Percentiles rank a stretch among this genome's conserved stretches.
Conservation (phyloP, 2,113 vertebrate species). For the Onychorhynchus coronatus region DNA sequence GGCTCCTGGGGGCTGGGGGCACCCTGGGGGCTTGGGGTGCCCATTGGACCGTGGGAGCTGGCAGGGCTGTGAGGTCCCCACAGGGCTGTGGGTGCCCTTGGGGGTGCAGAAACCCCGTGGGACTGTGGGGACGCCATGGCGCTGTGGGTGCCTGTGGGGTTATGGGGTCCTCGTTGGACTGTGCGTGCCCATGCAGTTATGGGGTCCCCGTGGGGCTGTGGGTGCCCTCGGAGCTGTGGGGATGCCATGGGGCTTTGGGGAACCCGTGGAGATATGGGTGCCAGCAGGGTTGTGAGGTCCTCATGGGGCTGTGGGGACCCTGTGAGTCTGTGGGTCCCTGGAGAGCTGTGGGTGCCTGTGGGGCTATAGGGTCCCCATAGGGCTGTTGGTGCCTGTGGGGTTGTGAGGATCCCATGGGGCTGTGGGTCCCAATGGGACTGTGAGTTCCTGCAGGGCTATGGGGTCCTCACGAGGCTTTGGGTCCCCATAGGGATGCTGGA, state of each 20-base stretch:
- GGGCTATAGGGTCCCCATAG: neutral
- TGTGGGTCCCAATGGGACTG: neutral
- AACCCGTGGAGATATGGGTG: neutral
- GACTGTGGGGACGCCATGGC: neutral
- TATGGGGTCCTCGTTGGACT: too few species aligned
- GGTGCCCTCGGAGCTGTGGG: neutral
- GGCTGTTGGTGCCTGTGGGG: neutral
- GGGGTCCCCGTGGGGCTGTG: neutral
- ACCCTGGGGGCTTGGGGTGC: neutral
- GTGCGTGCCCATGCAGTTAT: neutral
- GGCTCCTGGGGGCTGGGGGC: neutral
- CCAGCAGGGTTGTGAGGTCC: neutral
- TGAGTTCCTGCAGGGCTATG: neutral
- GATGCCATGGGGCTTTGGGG: neutral
- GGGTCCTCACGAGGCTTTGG: neutral
- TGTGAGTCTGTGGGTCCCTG: accelerated
- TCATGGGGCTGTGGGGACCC: neutral
- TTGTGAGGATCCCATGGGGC: neutral
- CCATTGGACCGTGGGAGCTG: neutral
- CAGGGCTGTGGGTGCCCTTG: neutral
- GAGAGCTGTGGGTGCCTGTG: neutral
- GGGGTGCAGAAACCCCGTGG: neutral
- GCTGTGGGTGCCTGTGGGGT: too few species aligned
- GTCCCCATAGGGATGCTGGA: neutral
- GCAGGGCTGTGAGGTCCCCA: neutral